These are phyloP conservation scores for Microtus oregoni DNA, from an alignment of 2,113 vertebrate genomes.

Conservation along the genomic window DNA sequence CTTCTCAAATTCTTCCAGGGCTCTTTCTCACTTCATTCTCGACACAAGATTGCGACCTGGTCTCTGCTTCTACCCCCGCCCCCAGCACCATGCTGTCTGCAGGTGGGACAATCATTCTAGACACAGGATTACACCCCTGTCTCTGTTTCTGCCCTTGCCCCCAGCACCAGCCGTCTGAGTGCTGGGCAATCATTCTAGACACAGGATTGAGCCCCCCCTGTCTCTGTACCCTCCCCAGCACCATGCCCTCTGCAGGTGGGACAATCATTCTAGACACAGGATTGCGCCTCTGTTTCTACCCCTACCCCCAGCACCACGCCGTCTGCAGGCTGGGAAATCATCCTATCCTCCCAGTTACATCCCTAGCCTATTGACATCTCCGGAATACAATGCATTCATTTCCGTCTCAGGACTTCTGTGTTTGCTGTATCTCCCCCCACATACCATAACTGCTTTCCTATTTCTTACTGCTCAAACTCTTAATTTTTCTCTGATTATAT, in stretches of 20 bases:
- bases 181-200: background rate
- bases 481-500: background rate
- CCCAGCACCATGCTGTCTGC: accelerated
- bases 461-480: background rate
- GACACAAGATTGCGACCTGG: background rate
- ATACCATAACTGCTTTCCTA: background rate
- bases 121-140: too few relatives aligned
- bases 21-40: background rate
- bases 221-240: too few relatives aligned
- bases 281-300: background rate
- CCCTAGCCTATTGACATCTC: background rate
- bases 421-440: background rate
- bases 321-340: background rate
- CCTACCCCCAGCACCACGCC: accelerated
- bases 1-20: background rate
- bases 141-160: background rate
- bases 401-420: background rate
- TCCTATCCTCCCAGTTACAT: background rate
- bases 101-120: background rate
- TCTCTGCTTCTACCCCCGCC: accelerated
- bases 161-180: too few relatives aligned
- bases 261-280: background rate
- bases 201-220: accelerated
- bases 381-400: background rate
- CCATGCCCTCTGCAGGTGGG: accelerated